Conservation (phyloP, 2,113 vertebrate species). For the Noturus placidus region DNA sequence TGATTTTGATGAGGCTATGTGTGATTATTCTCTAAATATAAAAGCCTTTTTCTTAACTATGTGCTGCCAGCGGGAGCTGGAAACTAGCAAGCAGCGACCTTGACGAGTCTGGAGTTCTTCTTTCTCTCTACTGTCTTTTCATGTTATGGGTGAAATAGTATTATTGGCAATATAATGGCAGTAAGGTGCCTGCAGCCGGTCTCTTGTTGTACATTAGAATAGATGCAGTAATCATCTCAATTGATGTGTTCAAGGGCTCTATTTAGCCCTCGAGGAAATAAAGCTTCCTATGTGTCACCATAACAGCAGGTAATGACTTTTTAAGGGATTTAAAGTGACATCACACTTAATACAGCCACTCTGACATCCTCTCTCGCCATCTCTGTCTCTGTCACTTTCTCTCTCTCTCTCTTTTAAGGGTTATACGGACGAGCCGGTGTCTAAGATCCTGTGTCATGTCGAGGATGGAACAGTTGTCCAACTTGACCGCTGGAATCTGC, state of each 20-base stretch:
- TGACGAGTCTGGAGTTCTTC: conserved; percentile 16
- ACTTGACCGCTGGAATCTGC: conserved; percentile 95
- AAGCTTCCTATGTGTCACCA: conserved; percentile 3
- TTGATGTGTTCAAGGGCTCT: conserved; percentile 39
- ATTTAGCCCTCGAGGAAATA: conserved; percentile 30
- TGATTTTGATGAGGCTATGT: background rate
- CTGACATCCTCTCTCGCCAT: background rate
- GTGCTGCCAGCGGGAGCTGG: conserved; percentile 5
- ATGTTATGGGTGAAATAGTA: conserved; percentile 33
- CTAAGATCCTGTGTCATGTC: conserved; percentile 94
- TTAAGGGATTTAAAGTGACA: conserved; percentile 23
- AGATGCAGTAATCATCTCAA: conserved; percentile 43
- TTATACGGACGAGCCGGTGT: conserved; percentile 95
- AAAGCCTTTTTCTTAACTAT: background rate
- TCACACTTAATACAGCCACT: conserved; percentile 7
- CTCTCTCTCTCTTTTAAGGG: conserved; percentile 71
- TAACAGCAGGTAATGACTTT: conserved; percentile 44
- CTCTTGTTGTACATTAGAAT: conserved; percentile 40
- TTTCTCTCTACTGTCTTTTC: background rate
- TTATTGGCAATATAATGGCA: conserved; percentile 37
- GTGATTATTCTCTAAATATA: background rate
- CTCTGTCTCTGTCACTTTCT: background rate
- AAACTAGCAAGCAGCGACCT: conserved; percentile 17
- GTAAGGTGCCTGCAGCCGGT: conserved; percentile 1
- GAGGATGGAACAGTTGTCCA: conserved; percentile 96